Evolutionary conservation across 2,797 vertebrate genomes (phyloP).

Genomic region (Pipistrellus pipistrellus): DNA sequence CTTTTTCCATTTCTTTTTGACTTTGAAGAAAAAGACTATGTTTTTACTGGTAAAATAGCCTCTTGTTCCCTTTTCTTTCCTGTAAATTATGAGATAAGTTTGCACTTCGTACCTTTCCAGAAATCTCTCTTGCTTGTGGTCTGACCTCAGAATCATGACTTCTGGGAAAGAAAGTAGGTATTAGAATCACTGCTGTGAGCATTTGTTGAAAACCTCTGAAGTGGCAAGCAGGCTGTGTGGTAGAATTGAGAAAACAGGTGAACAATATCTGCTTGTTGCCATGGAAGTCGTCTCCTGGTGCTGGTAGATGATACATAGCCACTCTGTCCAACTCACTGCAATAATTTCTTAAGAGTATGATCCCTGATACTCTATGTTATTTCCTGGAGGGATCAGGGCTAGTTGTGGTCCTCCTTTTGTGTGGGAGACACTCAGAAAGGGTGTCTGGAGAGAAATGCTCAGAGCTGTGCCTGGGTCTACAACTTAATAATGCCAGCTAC

Average conservation of each 20-base stretch:
- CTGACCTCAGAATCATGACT: conserved; percentile 80
- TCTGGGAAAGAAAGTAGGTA: conserved; percentile 73
- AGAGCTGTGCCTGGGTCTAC: background rate
- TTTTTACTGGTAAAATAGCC: conserved; percentile 73
- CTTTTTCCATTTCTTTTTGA: conserved; percentile 71
- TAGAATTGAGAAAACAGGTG: background rate
- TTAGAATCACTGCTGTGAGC: background rate
- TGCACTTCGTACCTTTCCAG: conserved; percentile 81
- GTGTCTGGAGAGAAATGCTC: background rate
- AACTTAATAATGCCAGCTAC: background rate
- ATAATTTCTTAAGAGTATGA: background rate
- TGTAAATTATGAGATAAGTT: conserved; percentile 79
- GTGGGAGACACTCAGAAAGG: background rate
- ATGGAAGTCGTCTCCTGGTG: background rate
- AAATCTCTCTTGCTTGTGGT: conserved; percentile 80
- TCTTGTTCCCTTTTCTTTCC: conserved; percentile 79
- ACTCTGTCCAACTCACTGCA: background rate
- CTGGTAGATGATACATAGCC: background rate
- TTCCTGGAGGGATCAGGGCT: background rate
- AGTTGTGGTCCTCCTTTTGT: background rate
- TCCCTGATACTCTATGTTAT: rapidly evolving
- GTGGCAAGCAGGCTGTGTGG: background rate
- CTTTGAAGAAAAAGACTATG: conserved; percentile 67
- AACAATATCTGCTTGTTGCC: background rate
- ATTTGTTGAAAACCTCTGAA: background rate